Evolutionary conservation across 2,888 invertebrate species (phyloP).

Genomic region (Pyrochroa serraticornis): DNA sequence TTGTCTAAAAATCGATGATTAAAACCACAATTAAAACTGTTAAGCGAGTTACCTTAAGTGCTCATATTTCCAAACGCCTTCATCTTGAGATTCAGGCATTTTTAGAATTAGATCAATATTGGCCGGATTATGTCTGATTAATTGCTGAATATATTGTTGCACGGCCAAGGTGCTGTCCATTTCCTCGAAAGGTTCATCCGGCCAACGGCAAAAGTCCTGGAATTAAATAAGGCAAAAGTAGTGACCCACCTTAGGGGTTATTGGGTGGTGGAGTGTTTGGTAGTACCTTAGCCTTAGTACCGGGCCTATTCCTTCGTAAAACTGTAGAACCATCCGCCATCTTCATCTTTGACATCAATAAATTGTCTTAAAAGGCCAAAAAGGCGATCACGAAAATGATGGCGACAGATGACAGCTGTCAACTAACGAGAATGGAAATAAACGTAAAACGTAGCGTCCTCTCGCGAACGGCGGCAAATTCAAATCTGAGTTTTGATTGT

Average conservation of each 20-base stretch:
- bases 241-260: neutral
- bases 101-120: slow-evolving; percentile 93
- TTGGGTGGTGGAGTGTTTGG: slow-evolving; percentile 1
- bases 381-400: neutral
- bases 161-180: slow-evolving; percentile 99
- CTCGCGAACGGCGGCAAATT: no score
- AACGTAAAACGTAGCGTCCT: no score
- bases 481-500: no score
- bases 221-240: slow-evolving; percentile 33
- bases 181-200: slow-evolving; percentile 97
- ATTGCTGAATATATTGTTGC: slow-evolving; percentile 98
- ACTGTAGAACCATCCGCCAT: slow-evolving; percentile 86
- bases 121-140: slow-evolving; percentile 89
- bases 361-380: neutral
- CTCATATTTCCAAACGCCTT: slow-evolving; percentile 99
- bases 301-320: slow-evolving; percentile 88
- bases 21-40: slow-evolving; percentile 2
- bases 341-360: slow-evolving; percentile 65
- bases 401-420: no score
- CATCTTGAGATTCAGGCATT: slow-evolving; percentile 97
- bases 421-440: no score
- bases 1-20: slow-evolving; percentile 68
- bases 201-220: slow-evolving; percentile 97
- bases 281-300: slow-evolving; percentile 84
- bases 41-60: slow-evolving; percentile 77